phyloP scores from a whole-genome alignment of 2,888 invertebrate genomes.

The Drosophila nr. medialis region DNA sequence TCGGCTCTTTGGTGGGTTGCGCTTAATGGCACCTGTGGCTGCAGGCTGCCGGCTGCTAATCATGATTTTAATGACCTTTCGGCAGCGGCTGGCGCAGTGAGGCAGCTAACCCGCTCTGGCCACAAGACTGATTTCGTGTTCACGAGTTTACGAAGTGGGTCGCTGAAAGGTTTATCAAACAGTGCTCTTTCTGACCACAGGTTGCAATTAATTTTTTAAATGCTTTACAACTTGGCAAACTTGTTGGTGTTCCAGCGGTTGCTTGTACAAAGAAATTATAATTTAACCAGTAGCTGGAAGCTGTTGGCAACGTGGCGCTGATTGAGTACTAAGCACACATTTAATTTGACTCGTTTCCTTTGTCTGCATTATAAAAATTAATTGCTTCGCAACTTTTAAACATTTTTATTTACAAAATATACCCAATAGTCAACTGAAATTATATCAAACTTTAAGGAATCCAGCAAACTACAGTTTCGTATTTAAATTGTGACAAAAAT shows the following conservation, averaged over 20 bases:
- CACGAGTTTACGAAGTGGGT: slow-evolving; percentile 11
- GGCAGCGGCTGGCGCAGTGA: slow-evolving; percentile 23
- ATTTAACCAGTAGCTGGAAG: slow-evolving; percentile 33
- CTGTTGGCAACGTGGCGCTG: slow-evolving; percentile 25
- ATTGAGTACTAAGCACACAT: slow-evolving; percentile 59
- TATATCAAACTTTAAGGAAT: neutral
- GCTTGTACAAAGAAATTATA: slow-evolving; percentile 39
- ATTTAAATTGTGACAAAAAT: neutral
- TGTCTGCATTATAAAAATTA: neutral
- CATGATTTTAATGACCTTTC: slow-evolving; percentile 73
- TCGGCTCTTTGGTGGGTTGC: slow-evolving; percentile 21
- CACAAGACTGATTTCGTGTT: slow-evolving; percentile 23
- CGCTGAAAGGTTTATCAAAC: slow-evolving; percentile 63
- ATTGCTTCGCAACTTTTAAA: neutral
- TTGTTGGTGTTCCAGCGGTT: slow-evolving; percentile 12
- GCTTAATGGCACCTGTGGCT: slow-evolving; percentile 73
- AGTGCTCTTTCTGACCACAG: slow-evolving; percentile 26
- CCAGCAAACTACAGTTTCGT: neutral
- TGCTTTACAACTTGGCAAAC: slow-evolving; percentile 52
- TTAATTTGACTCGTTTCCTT: slow-evolving; percentile 7
- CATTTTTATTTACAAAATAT: neutral
- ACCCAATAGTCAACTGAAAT: neutral
- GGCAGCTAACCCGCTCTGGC: slow-evolving; percentile 1
- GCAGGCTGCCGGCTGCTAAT: slow-evolving; percentile 55
- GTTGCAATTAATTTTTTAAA: slow-evolving; percentile 73